A percentile compares a stretch with the other conserved stretches of the same genome.
phyloP scores from a whole-genome alignment of 1,140 invertebrate genomes.

The Caenorhabditis inopinata region DNA sequence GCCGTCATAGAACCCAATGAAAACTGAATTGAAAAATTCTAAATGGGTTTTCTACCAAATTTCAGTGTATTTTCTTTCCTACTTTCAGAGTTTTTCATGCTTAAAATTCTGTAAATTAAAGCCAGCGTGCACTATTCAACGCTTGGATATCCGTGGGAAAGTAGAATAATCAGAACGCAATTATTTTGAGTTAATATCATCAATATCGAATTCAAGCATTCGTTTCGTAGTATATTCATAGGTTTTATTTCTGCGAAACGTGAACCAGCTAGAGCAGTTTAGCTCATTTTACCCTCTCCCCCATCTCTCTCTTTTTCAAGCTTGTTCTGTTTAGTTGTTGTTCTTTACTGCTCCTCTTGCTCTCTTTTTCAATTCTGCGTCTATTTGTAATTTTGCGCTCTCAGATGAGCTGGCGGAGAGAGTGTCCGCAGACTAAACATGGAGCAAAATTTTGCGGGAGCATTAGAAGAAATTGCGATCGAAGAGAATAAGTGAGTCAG shows the following conservation, averaged over 20 bases:
- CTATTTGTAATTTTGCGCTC: neutral
- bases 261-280: neutral
- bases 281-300: constrained; percentile 16
- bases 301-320: neutral
- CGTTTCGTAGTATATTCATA: constrained; percentile 23
- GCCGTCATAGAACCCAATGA: no score
- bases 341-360: constrained; percentile 2
- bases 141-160: no score
- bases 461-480: neutral
- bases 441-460: constrained; percentile 7
- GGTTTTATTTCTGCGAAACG: constrained; percentile 18
- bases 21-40: no score
- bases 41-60: no score
- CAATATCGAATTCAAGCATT: neutral
- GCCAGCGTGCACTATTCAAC: no score
- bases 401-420: neutral
- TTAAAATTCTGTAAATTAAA: no score
- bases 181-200: no score
- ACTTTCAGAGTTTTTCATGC: no score
- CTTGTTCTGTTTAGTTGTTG: constrained; percentile 12
- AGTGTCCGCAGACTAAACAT: constrained; percentile 14
- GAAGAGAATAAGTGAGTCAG: neutral
- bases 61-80: no score
- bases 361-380: neutral
- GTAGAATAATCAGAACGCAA: no score